phyloP scores from a whole-genome alignment of 1,140 invertebrate genomes.

The Brachystomella parvula region DNA sequence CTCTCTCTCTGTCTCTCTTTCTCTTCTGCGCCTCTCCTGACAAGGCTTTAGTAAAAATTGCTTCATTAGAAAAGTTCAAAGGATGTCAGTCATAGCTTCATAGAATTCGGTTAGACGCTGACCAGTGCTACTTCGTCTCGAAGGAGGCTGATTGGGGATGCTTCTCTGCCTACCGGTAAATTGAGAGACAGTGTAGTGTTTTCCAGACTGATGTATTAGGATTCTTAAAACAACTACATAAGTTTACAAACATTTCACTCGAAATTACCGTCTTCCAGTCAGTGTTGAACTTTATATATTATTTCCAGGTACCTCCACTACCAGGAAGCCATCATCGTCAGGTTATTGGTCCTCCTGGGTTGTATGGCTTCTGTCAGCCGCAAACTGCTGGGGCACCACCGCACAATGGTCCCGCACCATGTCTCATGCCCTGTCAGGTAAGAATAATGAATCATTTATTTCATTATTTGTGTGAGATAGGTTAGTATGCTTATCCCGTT shows the following conservation, averaged over 20 bases:
- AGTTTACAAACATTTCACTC: no score
- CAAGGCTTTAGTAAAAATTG: not conserved
- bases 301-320: slow-evolving; percentile 23
- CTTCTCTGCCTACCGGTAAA: slow-evolving; percentile 33
- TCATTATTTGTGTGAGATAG: not conserved
- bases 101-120: no score
- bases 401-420: slow-evolving; percentile 21
- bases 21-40: slow-evolving; percentile 6
- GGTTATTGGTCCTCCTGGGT: slow-evolving; percentile 21
- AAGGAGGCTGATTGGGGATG: slow-evolving; percentile 18
- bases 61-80: not conserved
- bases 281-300: no score
- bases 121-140: no score
- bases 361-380: slow-evolving; percentile 28
- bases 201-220: no score
- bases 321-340: slow-evolving; percentile 13
- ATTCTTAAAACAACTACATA: no score
- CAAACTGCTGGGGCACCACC: slow-evolving; percentile 14
- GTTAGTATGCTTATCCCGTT: not conserved
- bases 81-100: no score
- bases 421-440: slow-evolving; percentile 30
- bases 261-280: no score
- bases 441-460: not conserved
- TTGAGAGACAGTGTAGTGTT: no score
- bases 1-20: not conserved